Percentiles rank a stretch among this genome's conserved stretches.
Conservation (phyloP, 2,113 vertebrate genomes). For the Leiothrix lutea region DNA sequence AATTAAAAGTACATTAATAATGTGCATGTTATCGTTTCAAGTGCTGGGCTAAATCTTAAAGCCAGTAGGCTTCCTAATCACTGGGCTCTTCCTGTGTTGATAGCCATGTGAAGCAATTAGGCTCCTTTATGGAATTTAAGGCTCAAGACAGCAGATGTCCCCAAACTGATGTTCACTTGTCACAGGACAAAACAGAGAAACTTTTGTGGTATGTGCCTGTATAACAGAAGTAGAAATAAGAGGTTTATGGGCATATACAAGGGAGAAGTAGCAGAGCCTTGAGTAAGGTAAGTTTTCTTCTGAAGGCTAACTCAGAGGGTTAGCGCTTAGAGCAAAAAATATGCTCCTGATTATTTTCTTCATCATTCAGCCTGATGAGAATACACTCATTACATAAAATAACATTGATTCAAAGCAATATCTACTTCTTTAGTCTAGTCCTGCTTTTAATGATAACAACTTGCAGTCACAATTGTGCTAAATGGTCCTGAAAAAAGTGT, state of each 20-base stretch:
- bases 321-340: neutral
- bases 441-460: neutral
- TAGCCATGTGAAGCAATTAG: neutral
- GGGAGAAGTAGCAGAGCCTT: neutral
- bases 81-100: neutral
- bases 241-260: neutral
- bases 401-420: neutral
- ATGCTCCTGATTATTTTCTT: neutral
- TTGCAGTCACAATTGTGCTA: neutral
- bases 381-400: neutral
- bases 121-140: neutral
- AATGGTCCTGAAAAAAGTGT: neutral
- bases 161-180: neutral
- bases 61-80: neutral
- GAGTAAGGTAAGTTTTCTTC: neutral
- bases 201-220: fast-evolving
- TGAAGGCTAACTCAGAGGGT: neutral
- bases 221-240: neutral
- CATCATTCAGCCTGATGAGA: neutral
- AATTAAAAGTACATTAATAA: neutral
- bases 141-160: neutral
- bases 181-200: neutral
- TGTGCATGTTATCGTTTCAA: neutral
- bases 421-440: neutral
- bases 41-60: neutral